These are phyloP conservation scores for Vicugna pacos DNA, from an alignment of 2,113 vertebrate genomes.

Conservation along the genomic window DNA sequence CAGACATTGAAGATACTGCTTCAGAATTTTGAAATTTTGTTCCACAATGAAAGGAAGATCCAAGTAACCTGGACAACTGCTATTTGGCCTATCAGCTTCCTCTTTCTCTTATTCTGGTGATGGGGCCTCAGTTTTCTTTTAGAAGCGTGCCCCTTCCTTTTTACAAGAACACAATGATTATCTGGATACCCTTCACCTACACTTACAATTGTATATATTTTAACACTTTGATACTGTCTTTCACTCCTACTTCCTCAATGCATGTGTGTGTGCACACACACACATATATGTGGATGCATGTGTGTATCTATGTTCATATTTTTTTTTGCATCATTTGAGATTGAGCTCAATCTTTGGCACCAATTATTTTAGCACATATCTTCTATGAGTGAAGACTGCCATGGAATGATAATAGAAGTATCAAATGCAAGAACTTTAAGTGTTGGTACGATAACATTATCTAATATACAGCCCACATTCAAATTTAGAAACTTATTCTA, in stretches of 20 bases:
- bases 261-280: too few relatives aligned
- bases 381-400: not conserved
- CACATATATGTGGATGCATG: rapidly evolving
- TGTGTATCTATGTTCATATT: rapidly evolving
- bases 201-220: not conserved
- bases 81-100: not conserved
- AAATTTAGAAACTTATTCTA: not conserved
- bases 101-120: not conserved
- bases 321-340: not conserved
- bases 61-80: not conserved
- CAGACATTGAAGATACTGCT: not conserved
- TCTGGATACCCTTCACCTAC: not conserved
- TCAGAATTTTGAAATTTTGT: not conserved
- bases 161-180: not conserved
- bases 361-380: not conserved
- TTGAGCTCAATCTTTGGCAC: not conserved
- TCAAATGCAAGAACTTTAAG: not conserved
- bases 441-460: not conserved
- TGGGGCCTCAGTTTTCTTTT: not conserved
- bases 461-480: not conserved
- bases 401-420: not conserved
- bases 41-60: not conserved
- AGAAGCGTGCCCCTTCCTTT: not conserved
- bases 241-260: not conserved
- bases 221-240: not conserved